Evolutionary conservation across 1,140 invertebrate species (phyloP).

Genomic region (Acyrthosiphon pisum): DNA sequence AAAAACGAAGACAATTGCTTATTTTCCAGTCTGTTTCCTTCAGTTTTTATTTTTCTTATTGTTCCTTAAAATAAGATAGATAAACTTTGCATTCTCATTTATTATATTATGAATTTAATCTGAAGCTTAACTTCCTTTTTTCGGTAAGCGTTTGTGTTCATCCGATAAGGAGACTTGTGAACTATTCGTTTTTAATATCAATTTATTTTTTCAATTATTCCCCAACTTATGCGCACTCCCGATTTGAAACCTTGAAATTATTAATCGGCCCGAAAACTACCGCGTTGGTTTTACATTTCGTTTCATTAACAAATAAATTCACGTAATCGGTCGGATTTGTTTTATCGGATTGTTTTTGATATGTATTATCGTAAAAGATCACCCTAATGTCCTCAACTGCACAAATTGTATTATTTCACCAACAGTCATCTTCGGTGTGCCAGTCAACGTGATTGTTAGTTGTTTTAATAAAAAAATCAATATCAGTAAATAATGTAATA

Average conservation of each 20-base stretch:
- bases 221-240: neutral
- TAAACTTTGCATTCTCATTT: constrained; percentile 15
- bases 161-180: neutral
- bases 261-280: neutral
- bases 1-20: neutral
- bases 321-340: neutral
- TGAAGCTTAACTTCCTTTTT: neutral
- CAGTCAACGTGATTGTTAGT: neutral
- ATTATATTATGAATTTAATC: neutral
- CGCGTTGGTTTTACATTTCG: neutral
- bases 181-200: neutral
- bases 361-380: neutral
- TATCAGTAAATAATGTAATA: neutral
- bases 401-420: neutral
- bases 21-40: neutral
- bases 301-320: neutral
- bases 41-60: neutral
- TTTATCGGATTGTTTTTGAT: too few relatives aligned
- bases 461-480: neutral
- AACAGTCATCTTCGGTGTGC: neutral
- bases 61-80: neutral
- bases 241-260: neutral
- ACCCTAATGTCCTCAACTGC: neutral
- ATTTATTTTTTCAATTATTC: constrained; percentile 19
- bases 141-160: neutral